Evolutionary conservation across 2,797 vertebrate genomes (phyloP), one percentile per base, ranked within the genome.

Genomic region (Pterois miles): DNA sequence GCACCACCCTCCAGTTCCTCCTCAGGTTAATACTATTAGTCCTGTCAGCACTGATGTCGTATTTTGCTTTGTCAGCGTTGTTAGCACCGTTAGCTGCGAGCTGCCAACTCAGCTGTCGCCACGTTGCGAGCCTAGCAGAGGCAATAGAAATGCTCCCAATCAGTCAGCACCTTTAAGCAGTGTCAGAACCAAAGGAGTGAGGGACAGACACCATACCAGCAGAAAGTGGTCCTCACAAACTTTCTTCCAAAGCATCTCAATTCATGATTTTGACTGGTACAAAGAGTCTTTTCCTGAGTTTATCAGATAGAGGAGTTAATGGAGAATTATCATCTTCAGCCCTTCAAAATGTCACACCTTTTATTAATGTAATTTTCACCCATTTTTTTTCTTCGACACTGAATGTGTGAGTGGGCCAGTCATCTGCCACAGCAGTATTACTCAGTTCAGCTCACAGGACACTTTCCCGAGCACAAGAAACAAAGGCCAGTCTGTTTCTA

Each of bases 401-500:
- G 76, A 86, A 88, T 81, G 80, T 87, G 86, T 88, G 88, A 91
- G 88, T 89, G 87, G 87, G 89, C 87, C 88, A 90, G 89, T 90
- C 91, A 90, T 92, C 88, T 92, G 89, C 88, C 89, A 74, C 86
- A 67, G 88, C 87, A 88, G 83, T 87, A 90, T 92, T 90, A 90
- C 88, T 91, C 89, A 88, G 90, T 92, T 85, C 90, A 80, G 88
- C 87, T 87, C 87, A 78, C 89, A 89, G 83, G 89, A 92, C 91
- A 90, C 88, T 93, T 93, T 92, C 80, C 86, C 76, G 65, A 84
- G 85, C 90, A 73, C 50, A 22, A 87, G 83, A 88, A 93, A 95
- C 93, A 95, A 94, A 94, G 89, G 83, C 85, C 76, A 71, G 87
- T 80, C 90, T 94, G 93, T 94, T 92, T 94, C 90, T 91, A 92